Percentiles rank a stretch among this genome's conserved stretches.
phyloP scores from a whole-genome alignment of 1,140 invertebrate species.

The Drosophila truncata region DNA sequence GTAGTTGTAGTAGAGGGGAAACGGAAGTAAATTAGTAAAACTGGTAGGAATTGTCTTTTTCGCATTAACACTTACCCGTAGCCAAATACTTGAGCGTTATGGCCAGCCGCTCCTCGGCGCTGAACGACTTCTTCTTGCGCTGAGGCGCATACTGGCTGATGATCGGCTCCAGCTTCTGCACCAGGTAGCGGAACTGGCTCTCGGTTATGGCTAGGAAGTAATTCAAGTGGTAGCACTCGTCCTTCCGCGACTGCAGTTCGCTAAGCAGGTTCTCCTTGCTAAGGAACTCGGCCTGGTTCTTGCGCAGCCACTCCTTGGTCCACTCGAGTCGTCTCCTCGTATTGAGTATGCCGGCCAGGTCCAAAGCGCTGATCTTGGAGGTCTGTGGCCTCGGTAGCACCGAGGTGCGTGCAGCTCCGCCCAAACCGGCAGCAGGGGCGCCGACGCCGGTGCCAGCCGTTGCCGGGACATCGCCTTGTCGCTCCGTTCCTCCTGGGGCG shows the following conservation, averaged over 20 bases:
- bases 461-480: constrained; percentile 39
- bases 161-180: constrained; percentile 77
- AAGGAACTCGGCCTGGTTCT: constrained; percentile 78
- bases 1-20: background rate
- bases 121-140: constrained; percentile 82
- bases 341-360: constrained; percentile 78
- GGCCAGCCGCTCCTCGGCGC: constrained; percentile 81
- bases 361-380: constrained; percentile 78
- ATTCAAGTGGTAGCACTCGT: constrained; percentile 84
- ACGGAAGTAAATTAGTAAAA: background rate
- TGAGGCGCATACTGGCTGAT: constrained; percentile 81
- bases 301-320: constrained; percentile 84
- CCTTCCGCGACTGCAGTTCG: constrained; percentile 78
- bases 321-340: constrained; percentile 75
- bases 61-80: constrained; percentile 64
- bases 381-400: constrained; percentile 67
- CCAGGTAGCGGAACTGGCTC: constrained; percentile 79
- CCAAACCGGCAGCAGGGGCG: constrained; percentile 22
- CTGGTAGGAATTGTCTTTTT: background rate
- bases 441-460: constrained; percentile 12
- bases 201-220: constrained; percentile 84
- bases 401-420: constrained; percentile 71
- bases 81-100: constrained; percentile 85
- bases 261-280: constrained; percentile 79
- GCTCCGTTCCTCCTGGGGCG: constrained; percentile 58